These are phyloP conservation scores for Yponomeuta plumbellus DNA, from an alignment of 2,888 invertebrate species.

Conservation along the genomic window DNA sequence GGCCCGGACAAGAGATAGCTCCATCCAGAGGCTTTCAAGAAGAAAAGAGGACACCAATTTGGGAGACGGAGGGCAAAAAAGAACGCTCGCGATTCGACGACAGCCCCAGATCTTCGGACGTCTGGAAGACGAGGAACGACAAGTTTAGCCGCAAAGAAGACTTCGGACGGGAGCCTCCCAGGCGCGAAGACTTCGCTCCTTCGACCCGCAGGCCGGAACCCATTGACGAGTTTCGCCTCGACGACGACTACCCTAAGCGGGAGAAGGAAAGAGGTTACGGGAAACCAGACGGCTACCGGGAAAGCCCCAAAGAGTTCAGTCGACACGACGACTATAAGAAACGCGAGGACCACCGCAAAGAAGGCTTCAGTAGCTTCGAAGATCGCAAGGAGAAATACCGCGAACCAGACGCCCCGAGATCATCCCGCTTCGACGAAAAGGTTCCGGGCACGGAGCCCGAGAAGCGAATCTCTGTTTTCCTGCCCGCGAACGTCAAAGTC, in stretches of 20 bases:
- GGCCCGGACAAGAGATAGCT: neutral
- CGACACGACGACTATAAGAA: slow-evolving; percentile 30
- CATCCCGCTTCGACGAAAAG: neutral
- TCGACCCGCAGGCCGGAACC: neutral
- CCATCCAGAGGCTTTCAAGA: neutral
- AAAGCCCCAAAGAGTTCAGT: slow-evolving; percentile 37
- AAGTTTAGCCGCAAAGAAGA: slow-evolving; percentile 46
- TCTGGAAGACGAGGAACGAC: neutral
- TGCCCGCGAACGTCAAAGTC: neutral
- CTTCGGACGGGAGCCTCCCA: slow-evolving; percentile 28
- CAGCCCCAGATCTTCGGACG: neutral
- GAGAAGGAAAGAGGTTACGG: neutral
- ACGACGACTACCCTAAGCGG: neutral
- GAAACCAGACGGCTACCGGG: neutral
- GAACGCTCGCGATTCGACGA: slow-evolving; percentile 1
- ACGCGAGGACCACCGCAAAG: slow-evolving; percentile 24
- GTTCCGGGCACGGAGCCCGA: neutral
- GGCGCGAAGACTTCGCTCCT: neutral
- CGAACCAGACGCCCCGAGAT: neutral
- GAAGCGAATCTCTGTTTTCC: neutral
- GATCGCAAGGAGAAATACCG: neutral
- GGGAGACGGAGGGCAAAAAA: neutral
- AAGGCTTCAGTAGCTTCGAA: slow-evolving; percentile 14
- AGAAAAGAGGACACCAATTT: neutral
- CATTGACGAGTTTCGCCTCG: neutral